phyloP scores from a whole-genome alignment of 2,113 vertebrate species.

The Nerophis lumbriciformis region DNA sequence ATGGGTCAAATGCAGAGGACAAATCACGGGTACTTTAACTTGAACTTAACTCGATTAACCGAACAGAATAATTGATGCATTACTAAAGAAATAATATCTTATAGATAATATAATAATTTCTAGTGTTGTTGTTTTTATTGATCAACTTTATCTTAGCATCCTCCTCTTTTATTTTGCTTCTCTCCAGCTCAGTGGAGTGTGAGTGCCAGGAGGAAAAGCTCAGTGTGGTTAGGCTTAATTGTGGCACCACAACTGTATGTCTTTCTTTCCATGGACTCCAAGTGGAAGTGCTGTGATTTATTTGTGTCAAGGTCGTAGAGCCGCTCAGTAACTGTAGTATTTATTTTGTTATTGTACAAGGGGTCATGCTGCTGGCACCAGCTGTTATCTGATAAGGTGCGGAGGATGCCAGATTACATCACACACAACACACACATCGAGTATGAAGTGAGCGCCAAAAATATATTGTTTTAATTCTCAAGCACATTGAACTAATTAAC shows the following conservation, averaged over 20 bases:
- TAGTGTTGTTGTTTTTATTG: too few relatives aligned
- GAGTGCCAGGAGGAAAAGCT: not conserved
- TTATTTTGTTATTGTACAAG: not conserved
- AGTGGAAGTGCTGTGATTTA: not conserved
- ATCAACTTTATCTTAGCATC: too few relatives aligned
- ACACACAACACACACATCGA: not conserved
- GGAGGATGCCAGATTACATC: not conserved
- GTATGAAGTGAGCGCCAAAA: too few relatives aligned
- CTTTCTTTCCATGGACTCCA: not conserved
- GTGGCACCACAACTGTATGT: not conserved
- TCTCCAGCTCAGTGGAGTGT: not conserved
- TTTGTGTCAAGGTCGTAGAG: not conserved
- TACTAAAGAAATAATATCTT: too few relatives aligned
- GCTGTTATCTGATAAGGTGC: not conserved
- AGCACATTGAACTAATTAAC: too few relatives aligned
- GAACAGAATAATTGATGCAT: too few relatives aligned
- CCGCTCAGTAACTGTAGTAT: not conserved
- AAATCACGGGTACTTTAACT: too few relatives aligned
- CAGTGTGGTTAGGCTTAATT: constrained; percentile 5
- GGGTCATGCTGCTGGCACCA: not conserved
- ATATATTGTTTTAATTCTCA: too few relatives aligned
- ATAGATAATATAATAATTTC: too few relatives aligned
- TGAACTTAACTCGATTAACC: too few relatives aligned
- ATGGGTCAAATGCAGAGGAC: too few relatives aligned
- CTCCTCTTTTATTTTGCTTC: too few relatives aligned